Percentiles rank a stretch among this genome's conserved stretches.
Evolutionary conservation across 37 sponge, comb jelly and placozoan species (phyloP).

Genomic region (Ephydatia muelleri): DNA sequence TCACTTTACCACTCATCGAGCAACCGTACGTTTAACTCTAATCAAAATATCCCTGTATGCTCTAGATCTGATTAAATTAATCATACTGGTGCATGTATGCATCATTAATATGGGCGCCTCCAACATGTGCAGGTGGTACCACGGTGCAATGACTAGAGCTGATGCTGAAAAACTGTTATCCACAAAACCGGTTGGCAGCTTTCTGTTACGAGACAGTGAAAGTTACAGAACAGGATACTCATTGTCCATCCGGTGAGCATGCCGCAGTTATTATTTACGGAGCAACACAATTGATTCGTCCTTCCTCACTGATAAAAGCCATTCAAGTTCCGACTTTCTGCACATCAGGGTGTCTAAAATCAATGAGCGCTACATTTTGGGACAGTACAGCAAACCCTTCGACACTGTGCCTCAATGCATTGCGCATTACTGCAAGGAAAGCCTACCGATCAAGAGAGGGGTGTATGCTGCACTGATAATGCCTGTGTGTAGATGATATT

Average conservation of each 20-base stretch:
- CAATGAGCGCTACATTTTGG: constrained; percentile 44
- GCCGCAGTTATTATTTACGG: background rate
- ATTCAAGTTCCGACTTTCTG: constrained; percentile 4
- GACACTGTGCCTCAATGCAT: constrained; percentile 25
- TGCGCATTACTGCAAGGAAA: constrained; percentile 44
- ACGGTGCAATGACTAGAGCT: constrained; percentile 21
- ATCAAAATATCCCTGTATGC: no score
- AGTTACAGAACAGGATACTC: constrained; percentile 35
- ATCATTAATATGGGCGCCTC: no score
- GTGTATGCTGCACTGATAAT: constrained; percentile 12
- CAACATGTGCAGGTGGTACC: constrained; percentile 66
- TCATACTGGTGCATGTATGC: background rate
- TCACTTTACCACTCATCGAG: background rate
- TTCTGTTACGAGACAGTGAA: constrained; percentile 55
- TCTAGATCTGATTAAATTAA: no score
- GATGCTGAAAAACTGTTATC: constrained; percentile 42
- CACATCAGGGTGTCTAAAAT: constrained; percentile 38
- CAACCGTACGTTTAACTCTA: constrained; percentile 9
- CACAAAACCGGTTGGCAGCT: constrained; percentile 43
- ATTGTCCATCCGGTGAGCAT: constrained; percentile 45
- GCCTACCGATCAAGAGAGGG: constrained; percentile 31
- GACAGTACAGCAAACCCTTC: constrained; percentile 64
- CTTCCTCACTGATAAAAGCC: background rate
- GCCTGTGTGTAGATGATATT: constrained; percentile 12
- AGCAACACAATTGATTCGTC: background rate